Evolutionary conservation across 2,113 vertebrate genomes (phyloP), one percentile per base, ranked within the genome.

Genomic region (Theropithecus gelada): DNA sequence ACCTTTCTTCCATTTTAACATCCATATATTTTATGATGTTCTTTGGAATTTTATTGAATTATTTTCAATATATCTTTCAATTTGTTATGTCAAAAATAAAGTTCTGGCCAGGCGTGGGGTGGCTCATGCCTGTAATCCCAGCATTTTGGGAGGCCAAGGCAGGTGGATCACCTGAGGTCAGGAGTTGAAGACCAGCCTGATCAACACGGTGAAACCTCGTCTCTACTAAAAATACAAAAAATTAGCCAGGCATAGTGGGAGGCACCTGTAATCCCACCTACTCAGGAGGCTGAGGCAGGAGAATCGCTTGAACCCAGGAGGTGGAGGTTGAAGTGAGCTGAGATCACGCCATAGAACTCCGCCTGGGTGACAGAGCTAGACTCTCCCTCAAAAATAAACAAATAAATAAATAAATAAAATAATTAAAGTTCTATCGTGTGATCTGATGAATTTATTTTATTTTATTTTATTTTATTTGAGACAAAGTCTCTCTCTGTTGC

Each of bases 51-150:
- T 76, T 40, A 48, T 30, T 86, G n/a, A 73, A 85, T n/a, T 95
- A 20, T 85, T 97, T 95, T 64, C 88, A 94, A 89, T 23, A 40
- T 72, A 85, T 94, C 66, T 85, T 68, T 83, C 75, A 97, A 97
- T 43, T 96, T 45, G 70, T 32, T 48, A 66, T 93, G 92, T 96
- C 52, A 72, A 96, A 85, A 91, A 40, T 38, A 93, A 48, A 93
- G 68, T 8, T 93, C 50, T 57, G 66, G 35, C 97, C 32, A 93
- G 64, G 2, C 14, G 0, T 6, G 2, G 32, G 14, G 32, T 35
- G 64, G 64, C 32, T 35, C 64, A 68, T 0, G 32, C 14, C 64
- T 35, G 30, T 68, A 35, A 68, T 35, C 32, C 32, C 32, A 68
- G 64, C 2, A 68, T 32, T 68, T 68, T 35, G 32, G 64, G 64